A percentile compares a stretch with the other conserved stretches of the same genome.
Evolutionary conservation across 2,888 invertebrate species (phyloP).

Genomic region (Trisateles emortualis): DNA sequence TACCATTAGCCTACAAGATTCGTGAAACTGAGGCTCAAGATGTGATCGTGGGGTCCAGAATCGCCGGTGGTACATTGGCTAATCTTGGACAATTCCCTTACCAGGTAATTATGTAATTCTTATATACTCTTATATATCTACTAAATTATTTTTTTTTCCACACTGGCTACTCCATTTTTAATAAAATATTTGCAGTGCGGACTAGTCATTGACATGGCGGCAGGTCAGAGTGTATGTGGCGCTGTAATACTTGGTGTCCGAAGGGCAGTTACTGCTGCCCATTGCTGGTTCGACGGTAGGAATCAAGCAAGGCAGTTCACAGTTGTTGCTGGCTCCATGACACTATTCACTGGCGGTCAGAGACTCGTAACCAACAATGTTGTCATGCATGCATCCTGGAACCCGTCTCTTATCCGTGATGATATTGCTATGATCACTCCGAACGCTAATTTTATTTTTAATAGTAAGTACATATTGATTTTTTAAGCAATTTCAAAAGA

Average conservation of each 20-base stretch:
- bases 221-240: conserved; percentile 1
- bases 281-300: conserved; percentile 12
- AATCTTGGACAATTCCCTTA: conserved; percentile 44
- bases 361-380: neutral
- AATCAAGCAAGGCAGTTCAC: neutral
- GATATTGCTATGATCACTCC: neutral
- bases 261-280: conserved; percentile 9
- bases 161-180: no score
- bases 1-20: conserved; percentile 42
- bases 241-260: neutral
- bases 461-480: neutral
- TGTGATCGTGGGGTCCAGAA: conserved; percentile 34
- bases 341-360: neutral
- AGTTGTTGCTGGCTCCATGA: conserved; percentile 4
- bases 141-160: no score
- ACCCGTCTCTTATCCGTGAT: neutral
- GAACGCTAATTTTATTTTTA: neutral
- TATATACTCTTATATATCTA: no score
- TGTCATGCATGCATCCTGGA: neutral
- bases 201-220: neutral
- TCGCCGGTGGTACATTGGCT: conserved; percentile 42
- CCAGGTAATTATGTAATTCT: no score
- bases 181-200: neutral
- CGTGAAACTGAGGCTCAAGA: conserved; percentile 22
- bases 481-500: no score